Evolutionary conservation across 2,888 invertebrate species (phyloP).

Genomic region (Carpatolechia fugitivella): DNA sequence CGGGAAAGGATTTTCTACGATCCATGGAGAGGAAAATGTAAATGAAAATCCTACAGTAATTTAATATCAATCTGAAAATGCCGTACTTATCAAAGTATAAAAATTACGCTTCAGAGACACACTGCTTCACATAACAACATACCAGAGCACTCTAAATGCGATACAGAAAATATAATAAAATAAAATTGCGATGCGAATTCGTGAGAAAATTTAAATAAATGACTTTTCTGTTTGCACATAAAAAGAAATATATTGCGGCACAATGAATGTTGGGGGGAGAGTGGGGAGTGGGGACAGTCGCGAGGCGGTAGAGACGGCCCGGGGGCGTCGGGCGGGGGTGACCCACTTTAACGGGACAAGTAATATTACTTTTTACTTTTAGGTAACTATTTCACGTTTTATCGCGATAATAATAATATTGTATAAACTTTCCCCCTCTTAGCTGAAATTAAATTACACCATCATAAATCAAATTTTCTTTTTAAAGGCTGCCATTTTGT

Average conservation of each 20-base stretch:
- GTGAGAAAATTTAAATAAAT: conserved; percentile 80
- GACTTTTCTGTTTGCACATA: conserved; percentile 80
- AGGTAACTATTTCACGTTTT: conserved; percentile 79
- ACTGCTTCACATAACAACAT: conserved; percentile 42
- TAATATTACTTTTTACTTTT: conserved; percentile 80
- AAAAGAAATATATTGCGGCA: conserved; percentile 80
- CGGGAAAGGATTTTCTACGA: neutral
- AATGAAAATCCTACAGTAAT: too few species aligned
- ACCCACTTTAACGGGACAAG: conserved; percentile 80
- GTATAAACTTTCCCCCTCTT: conserved; percentile 43
- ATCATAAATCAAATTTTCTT: conserved; percentile 12
- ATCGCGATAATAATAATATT: conserved; percentile 71
- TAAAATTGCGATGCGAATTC: conserved; percentile 79
- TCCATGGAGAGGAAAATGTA: too few species aligned
- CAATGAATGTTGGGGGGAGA: conserved; percentile 76
- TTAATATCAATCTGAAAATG: neutral
- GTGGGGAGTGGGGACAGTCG: conserved; percentile 64
- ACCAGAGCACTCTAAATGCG: conserved; percentile 69
- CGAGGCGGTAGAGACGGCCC: conserved; percentile 44
- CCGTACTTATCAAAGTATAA: too few species aligned
- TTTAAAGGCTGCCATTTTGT: conserved; percentile 1
- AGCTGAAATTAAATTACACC: conserved; percentile 31
- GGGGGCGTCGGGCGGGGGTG: conserved; percentile 60
- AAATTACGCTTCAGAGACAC: neutral
- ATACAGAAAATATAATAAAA: conserved; percentile 79